Evolutionary conservation across 2,113 vertebrate genomes (phyloP), one percentile per base, ranked within the genome.

Genomic region (Lagopus leucura): DNA sequence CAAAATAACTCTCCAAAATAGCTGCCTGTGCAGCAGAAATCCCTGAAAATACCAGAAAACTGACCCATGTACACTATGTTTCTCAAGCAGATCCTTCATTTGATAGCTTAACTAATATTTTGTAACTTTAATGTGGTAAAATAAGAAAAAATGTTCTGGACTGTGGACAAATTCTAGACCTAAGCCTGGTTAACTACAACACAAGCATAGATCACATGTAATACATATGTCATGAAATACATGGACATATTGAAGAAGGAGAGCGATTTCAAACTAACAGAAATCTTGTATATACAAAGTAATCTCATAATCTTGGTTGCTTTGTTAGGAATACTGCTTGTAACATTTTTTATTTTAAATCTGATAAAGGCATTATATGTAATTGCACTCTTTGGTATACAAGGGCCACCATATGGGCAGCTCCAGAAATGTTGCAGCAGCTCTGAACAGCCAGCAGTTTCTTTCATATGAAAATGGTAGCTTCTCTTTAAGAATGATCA

Each of bases 301-400:
- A 76, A 76, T 55, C 21, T 24, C 9, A 15, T 69, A 78, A 47
- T 15, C 10, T 65, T 0, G 0, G 3, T 10, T 61, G 6, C 6
- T 61, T 78, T 73, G 18, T 14, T 2, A 69, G 32, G 30, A 79
- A 65, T 42, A 18, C 45, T 82, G 15, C 36, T 79, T 76, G 30
- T 40, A 34, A 73, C 32, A 74, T 58, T 50, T 58, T 50, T 30
- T 32, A 27, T n/a, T 34, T 57, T 34, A 36, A 60, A 71, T 34
- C 40, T 22, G 14, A 8, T 8, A 75, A 40, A 17, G 38, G n/a
- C 18, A 64, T 24, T 21, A 28, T 38, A 42, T 82, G 45, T 13
- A 32, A 63, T 52, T 40, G 47, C 47, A 7, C 4, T 36, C 20
- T 54, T 22, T n/a, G 20, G 36, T 10, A 88, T 36, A 32, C 8